A percentile compares a stretch with the other conserved stretches of the same genome.
Conservation (phyloP, 2,113 vertebrate species). For the Xiphophorus maculatus region DNA sequence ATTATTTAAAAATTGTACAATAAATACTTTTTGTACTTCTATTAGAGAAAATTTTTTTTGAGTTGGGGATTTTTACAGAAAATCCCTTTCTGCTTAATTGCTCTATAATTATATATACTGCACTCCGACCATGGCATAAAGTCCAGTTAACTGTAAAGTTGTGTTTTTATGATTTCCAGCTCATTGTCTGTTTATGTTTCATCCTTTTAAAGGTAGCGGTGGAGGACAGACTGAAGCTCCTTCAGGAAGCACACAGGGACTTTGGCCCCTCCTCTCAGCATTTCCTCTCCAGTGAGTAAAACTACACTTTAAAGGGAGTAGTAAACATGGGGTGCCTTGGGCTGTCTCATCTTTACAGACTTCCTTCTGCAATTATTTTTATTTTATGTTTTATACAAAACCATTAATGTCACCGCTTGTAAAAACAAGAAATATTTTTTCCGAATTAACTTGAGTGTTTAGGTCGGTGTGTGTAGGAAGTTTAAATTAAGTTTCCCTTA, state of each 20-base stretch:
- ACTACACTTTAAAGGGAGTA: constrained; percentile 4
- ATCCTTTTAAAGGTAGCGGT: constrained; percentile 84
- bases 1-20: neutral
- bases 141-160: constrained; percentile 30
- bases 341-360: too few species aligned
- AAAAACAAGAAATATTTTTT: neutral
- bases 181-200: constrained; percentile 26
- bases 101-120: constrained; percentile 25
- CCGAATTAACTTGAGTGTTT: too few species aligned
- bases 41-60: constrained; percentile 3
- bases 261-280: constrained; percentile 95
- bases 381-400: neutral
- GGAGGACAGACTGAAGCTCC: constrained; percentile 91
- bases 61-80: constrained; percentile 9
- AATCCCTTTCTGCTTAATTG: constrained; percentile 33
- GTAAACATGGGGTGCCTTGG: too few species aligned
- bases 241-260: constrained; percentile 93
- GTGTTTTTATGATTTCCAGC: constrained; percentile 8
- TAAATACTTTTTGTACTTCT: constrained; percentile 2
- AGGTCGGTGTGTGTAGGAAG: neutral
- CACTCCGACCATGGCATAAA: constrained; percentile 27
- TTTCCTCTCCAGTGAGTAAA: constrained; percentile 94
- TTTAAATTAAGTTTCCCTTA: neutral
- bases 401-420: neutral
- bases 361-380: neutral